Conservation (phyloP, 2,797 vertebrate genomes). For the Channa striata region DNA sequence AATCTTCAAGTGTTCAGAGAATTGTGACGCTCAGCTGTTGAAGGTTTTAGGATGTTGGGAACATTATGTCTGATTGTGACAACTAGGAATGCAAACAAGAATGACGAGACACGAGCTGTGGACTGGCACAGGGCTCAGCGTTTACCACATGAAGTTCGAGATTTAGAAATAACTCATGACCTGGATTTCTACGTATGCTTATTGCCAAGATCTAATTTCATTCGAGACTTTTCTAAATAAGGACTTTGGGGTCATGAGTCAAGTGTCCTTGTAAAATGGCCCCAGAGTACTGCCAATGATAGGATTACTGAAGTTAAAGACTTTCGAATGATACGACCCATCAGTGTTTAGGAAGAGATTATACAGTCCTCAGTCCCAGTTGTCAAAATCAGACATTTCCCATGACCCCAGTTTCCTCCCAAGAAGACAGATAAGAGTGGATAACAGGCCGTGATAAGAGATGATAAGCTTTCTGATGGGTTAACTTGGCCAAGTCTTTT, state of each 20-base stretch:
- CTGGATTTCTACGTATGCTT: slow-evolving; percentile 57
- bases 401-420: slow-evolving; percentile 33
- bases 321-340: background rate
- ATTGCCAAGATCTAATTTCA: slow-evolving; percentile 55
- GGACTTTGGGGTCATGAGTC: slow-evolving; percentile 26
- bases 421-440: slow-evolving; percentile 27
- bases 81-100: slow-evolving; percentile 35
- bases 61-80: slow-evolving; percentile 47
- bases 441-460: slow-evolving; percentile 5
- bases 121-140: slow-evolving; percentile 43
- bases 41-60: slow-evolving; percentile 31
- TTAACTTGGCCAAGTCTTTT: background rate
- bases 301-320: background rate
- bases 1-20: background rate
- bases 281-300: slow-evolving; percentile 11
- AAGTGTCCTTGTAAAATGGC: slow-evolving; percentile 20
- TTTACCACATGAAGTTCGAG: slow-evolving; percentile 61
- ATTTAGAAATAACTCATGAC: slow-evolving; percentile 64
- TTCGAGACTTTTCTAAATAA: slow-evolving; percentile 61
- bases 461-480: background rate
- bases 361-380: slow-evolving; percentile 7
- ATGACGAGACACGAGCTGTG: slow-evolving; percentile 25
- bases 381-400: slow-evolving; percentile 37
- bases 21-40: slow-evolving; percentile 30
- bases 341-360: slow-evolving; percentile 22